phyloP scores from a whole-genome alignment of 2,888 invertebrate genomes.

The Stegana nigrithorax region DNA sequence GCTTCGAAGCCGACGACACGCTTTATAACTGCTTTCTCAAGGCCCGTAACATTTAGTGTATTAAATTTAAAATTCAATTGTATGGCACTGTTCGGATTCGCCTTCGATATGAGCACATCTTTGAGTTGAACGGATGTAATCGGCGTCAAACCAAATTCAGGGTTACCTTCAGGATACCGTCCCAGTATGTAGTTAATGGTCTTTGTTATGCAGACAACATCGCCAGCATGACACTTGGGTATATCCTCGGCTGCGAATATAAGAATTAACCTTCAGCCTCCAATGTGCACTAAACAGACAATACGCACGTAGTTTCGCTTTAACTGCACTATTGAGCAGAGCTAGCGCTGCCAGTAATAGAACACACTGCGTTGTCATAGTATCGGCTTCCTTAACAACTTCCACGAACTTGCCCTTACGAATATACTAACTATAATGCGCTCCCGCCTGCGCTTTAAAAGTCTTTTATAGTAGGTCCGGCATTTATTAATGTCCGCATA shows the following conservation, averaged over 20 bases:
- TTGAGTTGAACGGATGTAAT: constrained; percentile 40
- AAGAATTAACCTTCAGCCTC: background rate
- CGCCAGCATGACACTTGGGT: constrained; percentile 46
- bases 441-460: no score
- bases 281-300: no score
- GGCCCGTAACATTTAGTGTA: constrained; percentile 41
- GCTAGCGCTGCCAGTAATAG: no score
- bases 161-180: constrained; percentile 47
- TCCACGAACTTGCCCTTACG: no score
- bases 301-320: no score
- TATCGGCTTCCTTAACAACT: no score
- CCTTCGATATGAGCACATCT: constrained; percentile 39
- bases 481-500: no score
- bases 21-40: constrained; percentile 40
- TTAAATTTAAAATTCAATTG: constrained; percentile 46
- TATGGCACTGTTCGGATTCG: constrained; percentile 34
- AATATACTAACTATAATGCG: no score
- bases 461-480: no score
- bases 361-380: no score
- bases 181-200: constrained; percentile 41
- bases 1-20: constrained; percentile 50
- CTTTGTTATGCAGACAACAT: constrained; percentile 46
- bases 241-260: constrained; percentile 26
- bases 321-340: no score
- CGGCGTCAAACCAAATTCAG: constrained; percentile 41